Conservation (phyloP, 2,888 invertebrate species). For the Psylliodes chrysocephalus region DNA sequence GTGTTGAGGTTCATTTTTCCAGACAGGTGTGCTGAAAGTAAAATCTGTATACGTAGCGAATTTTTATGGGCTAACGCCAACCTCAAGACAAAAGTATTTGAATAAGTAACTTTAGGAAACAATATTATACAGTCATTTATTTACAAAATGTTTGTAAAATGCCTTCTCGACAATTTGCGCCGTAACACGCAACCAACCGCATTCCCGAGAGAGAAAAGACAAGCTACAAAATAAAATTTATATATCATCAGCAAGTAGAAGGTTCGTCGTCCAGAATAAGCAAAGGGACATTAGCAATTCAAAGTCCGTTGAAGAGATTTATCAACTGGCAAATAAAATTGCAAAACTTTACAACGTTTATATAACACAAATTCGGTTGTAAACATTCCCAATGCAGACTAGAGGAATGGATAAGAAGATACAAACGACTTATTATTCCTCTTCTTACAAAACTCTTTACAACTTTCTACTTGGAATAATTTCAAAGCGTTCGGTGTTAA, state of each 20-base stretch:
- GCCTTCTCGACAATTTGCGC: conserved; percentile 2
- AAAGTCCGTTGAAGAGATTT: conserved; percentile 46
- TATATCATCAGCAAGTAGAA: conserved; percentile 40
- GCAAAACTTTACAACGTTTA: conserved; percentile 45
- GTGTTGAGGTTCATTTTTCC: too few relatives aligned
- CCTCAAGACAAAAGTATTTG: too few relatives aligned
- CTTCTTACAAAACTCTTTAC: not conserved
- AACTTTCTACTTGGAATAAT: not conserved
- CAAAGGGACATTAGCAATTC: conserved; percentile 45
- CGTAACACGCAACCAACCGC: not conserved
- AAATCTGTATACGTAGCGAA: too few relatives aligned
- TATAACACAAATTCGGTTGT: conserved; percentile 43
- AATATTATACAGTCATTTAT: too few relatives aligned
- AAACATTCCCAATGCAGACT: conserved; percentile 33
- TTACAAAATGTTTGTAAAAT: not conserved
- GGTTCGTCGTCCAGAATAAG: conserved; percentile 23
- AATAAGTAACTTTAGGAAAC: too few relatives aligned
- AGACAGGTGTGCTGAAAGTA: too few relatives aligned
- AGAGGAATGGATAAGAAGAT: conserved; percentile 15
- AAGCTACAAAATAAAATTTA: conserved; percentile 37
- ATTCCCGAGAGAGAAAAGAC: not conserved
- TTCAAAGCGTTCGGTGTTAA: too few relatives aligned
- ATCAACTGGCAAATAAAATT: conserved; percentile 48
- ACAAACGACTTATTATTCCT: conserved; percentile 20
- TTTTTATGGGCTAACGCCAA: too few relatives aligned